phyloP scores from a whole-genome alignment of 2,113 vertebrate species.

The Xiphophorus hellerii region DNA sequence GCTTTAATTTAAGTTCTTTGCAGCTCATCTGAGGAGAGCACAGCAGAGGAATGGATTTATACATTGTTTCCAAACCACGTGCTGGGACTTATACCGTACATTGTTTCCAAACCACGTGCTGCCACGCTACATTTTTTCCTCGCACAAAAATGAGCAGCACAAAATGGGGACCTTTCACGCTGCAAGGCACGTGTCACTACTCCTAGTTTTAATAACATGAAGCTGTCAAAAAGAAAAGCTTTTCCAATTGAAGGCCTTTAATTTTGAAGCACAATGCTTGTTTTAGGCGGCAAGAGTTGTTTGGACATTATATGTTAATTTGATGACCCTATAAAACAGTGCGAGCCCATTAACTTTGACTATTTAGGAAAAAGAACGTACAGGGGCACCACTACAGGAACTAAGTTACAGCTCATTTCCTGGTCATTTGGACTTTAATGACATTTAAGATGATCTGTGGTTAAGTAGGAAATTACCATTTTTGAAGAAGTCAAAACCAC shows the following conservation, averaged over 20 bases:
- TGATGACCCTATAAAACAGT: slow-evolving; percentile 18
- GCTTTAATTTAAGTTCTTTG: slow-evolving; percentile 5
- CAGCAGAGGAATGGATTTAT: not conserved
- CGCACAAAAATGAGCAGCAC: not conserved
- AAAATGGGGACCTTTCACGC: too few relatives aligned
- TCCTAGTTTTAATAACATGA: slow-evolving; percentile 7
- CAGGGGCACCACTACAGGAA: slow-evolving; percentile 1
- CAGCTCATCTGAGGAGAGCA: not conserved
- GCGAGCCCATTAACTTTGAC: slow-evolving; percentile 8
- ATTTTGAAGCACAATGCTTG: slow-evolving; percentile 3
- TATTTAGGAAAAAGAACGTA: slow-evolving; percentile 3
- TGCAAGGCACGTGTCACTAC: not conserved
- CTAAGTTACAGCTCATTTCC: slow-evolving; percentile 10
- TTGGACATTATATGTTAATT: slow-evolving; percentile 18
- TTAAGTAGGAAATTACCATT: not conserved
- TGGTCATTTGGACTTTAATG: slow-evolving; percentile 22
- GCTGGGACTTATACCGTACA: not conserved
- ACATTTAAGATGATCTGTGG: not conserved
- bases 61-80: not conserved
- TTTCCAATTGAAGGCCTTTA: not conserved
- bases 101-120: not conserved
- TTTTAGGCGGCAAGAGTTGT: not conserved
- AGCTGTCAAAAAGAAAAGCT: not conserved
- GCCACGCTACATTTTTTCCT: not conserved
- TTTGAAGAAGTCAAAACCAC: not conserved